Percentiles rank a stretch among this genome's conserved stretches.
Conservation (phyloP, 2,113 vertebrate species). For the Pterocles gutturalis region DNA sequence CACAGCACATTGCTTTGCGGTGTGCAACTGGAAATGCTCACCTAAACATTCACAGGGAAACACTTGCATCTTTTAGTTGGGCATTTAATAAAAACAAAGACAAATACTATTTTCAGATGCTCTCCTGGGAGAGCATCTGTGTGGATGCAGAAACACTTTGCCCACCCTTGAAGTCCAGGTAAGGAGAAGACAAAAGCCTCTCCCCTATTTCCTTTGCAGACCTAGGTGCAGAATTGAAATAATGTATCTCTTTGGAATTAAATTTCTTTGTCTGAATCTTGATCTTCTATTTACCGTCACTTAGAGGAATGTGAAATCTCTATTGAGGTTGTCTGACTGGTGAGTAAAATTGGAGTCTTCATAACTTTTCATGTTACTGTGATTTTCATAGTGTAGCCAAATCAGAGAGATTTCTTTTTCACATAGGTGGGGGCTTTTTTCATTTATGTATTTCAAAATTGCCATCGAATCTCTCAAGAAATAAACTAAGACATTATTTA, state of each 20-base stretch:
- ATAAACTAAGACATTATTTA: neutral
- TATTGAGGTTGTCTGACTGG: neutral
- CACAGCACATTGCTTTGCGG: neutral
- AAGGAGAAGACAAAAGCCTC: neutral
- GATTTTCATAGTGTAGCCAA: neutral
- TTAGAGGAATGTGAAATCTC: neutral
- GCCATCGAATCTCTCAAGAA: neutral
- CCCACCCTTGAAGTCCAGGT: neutral
- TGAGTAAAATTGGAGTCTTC: neutral
- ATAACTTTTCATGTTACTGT: neutral
- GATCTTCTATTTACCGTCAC: neutral
- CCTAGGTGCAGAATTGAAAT: neutral
- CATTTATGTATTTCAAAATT: neutral
- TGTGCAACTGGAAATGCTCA: neutral
- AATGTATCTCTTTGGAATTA: neutral
- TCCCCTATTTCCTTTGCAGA: neutral
- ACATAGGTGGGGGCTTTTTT: neutral
- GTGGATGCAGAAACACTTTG: neutral
- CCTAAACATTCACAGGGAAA: neutral
- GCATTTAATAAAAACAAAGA: neutral
- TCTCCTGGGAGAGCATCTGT: neutral
- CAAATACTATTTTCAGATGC: neutral
- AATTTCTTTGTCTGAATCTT: neutral
- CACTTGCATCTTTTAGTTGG: neutral
- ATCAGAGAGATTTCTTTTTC: neutral